Conservation (phyloP, 64 coral and sea anemone species). For the Exaiptasia diaphana region DNA sequence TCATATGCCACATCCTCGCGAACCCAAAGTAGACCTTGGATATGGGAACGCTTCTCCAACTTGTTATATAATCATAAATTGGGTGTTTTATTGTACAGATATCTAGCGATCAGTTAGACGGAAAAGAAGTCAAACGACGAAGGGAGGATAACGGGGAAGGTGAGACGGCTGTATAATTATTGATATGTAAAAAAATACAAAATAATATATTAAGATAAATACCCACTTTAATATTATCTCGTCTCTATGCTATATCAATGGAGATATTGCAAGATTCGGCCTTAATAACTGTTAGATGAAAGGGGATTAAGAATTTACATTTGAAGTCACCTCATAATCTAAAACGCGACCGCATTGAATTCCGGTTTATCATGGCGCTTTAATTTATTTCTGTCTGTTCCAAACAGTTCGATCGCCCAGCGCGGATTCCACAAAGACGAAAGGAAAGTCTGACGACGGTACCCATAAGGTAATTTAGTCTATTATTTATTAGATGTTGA, state of each 20-base stretch:
- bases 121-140: constrained; percentile 81
- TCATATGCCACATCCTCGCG: background rate
- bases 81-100: background rate
- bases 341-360: no score
- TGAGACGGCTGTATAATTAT: background rate
- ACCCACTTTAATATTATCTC: background rate
- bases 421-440: background rate
- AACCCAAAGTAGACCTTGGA: background rate
- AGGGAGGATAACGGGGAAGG: constrained; percentile 72
- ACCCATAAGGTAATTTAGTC: background rate
- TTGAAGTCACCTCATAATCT: no score
- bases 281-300: background rate
- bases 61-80: background rate
- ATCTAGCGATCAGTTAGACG: constrained; percentile 57
- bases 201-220: background rate
- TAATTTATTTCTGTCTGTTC: background rate
- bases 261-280: background rate
- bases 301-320: background rate
- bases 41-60: background rate
- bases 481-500: background rate
- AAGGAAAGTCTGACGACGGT: background rate
- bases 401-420: background rate
- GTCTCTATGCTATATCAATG: background rate
- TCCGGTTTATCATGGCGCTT: no score
- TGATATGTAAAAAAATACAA: background rate